These are phyloP conservation scores for Galbula dea DNA, from an alignment of 2,113 vertebrate genomes.

Conservation along the genomic window DNA sequence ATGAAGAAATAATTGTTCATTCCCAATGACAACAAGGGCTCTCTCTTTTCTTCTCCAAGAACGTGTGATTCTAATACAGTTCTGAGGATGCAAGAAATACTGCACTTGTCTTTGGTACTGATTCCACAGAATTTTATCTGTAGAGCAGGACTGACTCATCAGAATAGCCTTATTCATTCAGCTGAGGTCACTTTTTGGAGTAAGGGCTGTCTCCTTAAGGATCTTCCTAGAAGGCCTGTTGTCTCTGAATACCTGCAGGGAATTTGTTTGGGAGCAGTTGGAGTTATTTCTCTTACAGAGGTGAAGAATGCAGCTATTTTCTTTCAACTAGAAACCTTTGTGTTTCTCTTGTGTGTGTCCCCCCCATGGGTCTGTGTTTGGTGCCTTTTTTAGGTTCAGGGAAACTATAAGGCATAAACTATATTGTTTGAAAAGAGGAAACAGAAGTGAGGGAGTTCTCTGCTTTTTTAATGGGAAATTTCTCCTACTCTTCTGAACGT, in stretches of 20 bases:
- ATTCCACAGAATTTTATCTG: not conserved
- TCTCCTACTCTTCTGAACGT: not conserved
- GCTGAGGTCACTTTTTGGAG: conserved; percentile 41
- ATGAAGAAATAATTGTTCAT: not conserved
- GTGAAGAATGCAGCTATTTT: not conserved
- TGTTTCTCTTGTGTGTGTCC: not conserved
- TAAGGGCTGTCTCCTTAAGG: not conserved
- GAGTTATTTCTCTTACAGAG: not conserved
- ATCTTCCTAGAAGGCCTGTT: conserved; percentile 16
- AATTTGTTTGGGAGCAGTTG: not conserved
- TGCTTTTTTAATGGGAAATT: not conserved
- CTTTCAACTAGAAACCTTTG: not conserved
- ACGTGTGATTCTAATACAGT: not conserved
- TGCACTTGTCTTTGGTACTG: not conserved
- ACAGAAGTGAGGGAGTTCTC: not conserved
- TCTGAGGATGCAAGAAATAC: not conserved
- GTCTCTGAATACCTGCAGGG: not conserved
- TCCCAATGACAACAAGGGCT: not conserved
- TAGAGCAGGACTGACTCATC: conserved; percentile 2
- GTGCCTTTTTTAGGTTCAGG: not conserved
- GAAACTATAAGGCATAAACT: not conserved
- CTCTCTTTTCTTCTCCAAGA: not conserved
- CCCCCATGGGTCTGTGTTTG: not conserved
- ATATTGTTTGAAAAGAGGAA: not conserved
- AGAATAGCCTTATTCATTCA: not conserved